These are phyloP conservation scores for Capricornis sumatraensis DNA, from an alignment of 2,113 vertebrate genomes.

Conservation along the genomic window DNA sequence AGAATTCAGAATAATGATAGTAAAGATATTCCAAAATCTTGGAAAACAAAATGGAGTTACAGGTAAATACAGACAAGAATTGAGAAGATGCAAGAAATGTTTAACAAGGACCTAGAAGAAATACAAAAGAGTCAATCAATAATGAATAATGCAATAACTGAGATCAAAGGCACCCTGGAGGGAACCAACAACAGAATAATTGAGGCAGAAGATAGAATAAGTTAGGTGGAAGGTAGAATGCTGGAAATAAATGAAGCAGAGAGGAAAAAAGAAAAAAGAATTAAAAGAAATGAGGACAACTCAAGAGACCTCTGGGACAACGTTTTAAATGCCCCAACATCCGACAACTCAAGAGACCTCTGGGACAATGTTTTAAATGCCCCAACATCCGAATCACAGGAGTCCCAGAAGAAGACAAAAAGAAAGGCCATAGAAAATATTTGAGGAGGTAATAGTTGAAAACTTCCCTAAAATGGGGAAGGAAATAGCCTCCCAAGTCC, in stretches of 20 bases:
- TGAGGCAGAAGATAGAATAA: not conserved
- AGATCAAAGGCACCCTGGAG: not conserved
- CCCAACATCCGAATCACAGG: not conserved
- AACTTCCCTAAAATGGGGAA: not conserved
- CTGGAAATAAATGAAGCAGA: not conserved
- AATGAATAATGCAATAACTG: not conserved
- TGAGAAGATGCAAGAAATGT: not conserved
- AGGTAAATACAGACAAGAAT: not conserved
- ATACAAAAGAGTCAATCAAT: not conserved
- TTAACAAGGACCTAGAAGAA: not conserved
- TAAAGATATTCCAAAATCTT: not conserved
- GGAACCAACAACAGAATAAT: not conserved
- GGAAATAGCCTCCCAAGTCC: not conserved
- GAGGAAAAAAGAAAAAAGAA: not conserved
- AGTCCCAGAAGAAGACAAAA: not conserved
- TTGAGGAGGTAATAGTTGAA: not conserved
- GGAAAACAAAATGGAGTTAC: not conserved
- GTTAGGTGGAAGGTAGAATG: not conserved
- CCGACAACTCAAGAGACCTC: not conserved
- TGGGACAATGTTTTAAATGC: not conserved
- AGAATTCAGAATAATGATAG: not conserved
- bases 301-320: not conserved
- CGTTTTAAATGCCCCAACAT: not conserved
- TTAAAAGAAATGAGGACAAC: not conserved
- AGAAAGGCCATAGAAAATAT: not conserved